Evolutionary conservation across 2,888 invertebrate species (phyloP).

Genomic region (Stenichneumon culpator): DNA sequence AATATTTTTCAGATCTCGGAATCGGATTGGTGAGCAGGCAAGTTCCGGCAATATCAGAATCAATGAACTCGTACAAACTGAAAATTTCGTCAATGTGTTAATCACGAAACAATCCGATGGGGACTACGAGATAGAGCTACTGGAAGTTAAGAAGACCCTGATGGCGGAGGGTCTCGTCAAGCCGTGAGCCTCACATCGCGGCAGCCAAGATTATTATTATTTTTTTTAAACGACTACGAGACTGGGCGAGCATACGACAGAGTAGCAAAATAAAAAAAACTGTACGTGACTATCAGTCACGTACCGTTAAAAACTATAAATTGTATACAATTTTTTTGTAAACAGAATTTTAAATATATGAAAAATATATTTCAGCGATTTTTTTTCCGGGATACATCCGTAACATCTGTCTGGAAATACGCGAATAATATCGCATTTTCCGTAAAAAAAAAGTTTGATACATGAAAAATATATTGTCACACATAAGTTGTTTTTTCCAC

Average conservation of each 20-base stretch:
- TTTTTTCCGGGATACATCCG: too few relatives aligned
- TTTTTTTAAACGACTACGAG: neutral
- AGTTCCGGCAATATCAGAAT: conserved; percentile 68
- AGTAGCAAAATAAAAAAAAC: neutral
- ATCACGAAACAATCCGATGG: conserved; percentile 64
- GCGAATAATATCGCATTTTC: too few relatives aligned
- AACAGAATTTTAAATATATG: too few relatives aligned
- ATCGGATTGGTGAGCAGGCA: conserved; percentile 58
- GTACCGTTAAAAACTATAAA: too few relatives aligned
- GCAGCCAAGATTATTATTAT: neutral
- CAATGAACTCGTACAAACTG: conserved; percentile 60
- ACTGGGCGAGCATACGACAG: neutral
- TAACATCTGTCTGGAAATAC: too few relatives aligned
- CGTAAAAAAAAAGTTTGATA: too few relatives aligned
- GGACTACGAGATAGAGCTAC: conserved; percentile 75
- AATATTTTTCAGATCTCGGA: conserved; percentile 67
- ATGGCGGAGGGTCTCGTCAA: conserved; percentile 68
- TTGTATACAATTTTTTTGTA: too few relatives aligned
- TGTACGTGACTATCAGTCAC: too few relatives aligned
- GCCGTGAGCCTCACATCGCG: neutral
- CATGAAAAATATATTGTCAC: too few relatives aligned
- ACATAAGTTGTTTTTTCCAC: too few relatives aligned
- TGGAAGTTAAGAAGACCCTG: conserved; percentile 68
- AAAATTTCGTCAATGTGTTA: conserved; percentile 63
- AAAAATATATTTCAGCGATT: too few relatives aligned